Conservation (phyloP, 1,140 invertebrate genomes). For the Liolophura sinensis region DNA sequence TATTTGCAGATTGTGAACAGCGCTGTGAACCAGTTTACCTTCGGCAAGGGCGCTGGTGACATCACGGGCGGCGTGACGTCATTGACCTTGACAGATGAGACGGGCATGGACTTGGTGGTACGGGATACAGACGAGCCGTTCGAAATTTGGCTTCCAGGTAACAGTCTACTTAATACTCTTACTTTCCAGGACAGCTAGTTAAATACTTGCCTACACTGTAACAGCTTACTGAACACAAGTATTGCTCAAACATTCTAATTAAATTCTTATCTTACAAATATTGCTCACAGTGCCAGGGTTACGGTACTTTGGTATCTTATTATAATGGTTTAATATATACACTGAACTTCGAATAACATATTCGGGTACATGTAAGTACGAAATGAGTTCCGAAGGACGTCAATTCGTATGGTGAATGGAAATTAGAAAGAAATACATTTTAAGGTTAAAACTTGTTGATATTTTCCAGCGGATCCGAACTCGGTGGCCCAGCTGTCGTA, state of each 20-base stretch:
- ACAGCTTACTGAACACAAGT: no score
- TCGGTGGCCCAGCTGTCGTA: not conserved
- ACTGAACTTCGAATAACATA: no score
- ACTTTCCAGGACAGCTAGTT: slow-evolving; percentile 6
- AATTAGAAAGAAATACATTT: no score
- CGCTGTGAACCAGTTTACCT: not conserved
- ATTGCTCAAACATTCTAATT: no score
- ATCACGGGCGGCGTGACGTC: slow-evolving; percentile 13
- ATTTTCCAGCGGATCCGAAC: slow-evolving; percentile 7
- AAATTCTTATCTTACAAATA: no score
- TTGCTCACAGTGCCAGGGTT: no score
- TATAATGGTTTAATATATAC: no score
- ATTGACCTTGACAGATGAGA: not conserved
- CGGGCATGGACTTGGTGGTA: slow-evolving; percentile 14
- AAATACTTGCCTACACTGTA: no score
- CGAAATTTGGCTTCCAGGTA: slow-evolving; percentile 37
- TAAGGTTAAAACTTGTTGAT: not conserved
- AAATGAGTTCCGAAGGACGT: no score
- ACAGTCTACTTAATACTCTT: slow-evolving; percentile 11
- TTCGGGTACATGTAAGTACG: no score
- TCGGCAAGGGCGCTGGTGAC: slow-evolving; percentile 18
- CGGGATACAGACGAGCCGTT: slow-evolving; percentile 37
- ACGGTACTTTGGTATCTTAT: not conserved
- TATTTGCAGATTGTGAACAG: no score
- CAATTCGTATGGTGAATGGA: not conserved